Evolutionary conservation across 2,113 vertebrate species (phyloP).

Genomic region (Laticauda colubrina): DNA sequence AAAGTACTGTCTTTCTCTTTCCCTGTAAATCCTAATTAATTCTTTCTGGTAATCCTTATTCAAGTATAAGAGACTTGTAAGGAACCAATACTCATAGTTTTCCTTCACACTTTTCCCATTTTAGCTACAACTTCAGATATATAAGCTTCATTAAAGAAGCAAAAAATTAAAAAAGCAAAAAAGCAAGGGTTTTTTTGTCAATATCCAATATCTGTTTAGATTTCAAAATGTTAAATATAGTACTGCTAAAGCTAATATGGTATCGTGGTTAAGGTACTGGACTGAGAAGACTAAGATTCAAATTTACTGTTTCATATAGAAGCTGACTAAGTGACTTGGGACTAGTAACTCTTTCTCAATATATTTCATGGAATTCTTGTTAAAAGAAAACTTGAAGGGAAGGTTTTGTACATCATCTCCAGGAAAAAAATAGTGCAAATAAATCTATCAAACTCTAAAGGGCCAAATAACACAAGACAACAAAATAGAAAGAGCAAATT

Average conservation of each 20-base stretch:
- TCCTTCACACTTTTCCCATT: conserved; percentile 36
- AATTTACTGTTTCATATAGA: neutral
- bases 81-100: conserved; percentile 34
- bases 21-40: neutral
- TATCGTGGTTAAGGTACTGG: neutral
- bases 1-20: neutral
- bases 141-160: neutral
- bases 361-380: neutral
- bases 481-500: conserved; percentile 47
- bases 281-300: neutral
- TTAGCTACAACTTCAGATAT: conserved; percentile 28
- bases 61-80: neutral
- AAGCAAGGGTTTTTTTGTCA: neutral
- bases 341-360: neutral
- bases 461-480: conserved; percentile 40
- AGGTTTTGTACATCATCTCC: neutral
- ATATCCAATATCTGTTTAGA: conserved; percentile 30
- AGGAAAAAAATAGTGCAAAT: neutral
- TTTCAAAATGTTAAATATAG: conserved; percentile 2
- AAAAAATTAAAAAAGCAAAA: neutral
- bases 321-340: neutral
- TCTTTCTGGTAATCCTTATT: neutral
- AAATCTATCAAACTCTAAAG: neutral
- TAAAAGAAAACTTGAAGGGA: neutral
- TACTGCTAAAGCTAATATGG: neutral